phyloP scores from a whole-genome alignment of 2,888 invertebrate genomes.

The Drosophila stalkeri region DNA sequence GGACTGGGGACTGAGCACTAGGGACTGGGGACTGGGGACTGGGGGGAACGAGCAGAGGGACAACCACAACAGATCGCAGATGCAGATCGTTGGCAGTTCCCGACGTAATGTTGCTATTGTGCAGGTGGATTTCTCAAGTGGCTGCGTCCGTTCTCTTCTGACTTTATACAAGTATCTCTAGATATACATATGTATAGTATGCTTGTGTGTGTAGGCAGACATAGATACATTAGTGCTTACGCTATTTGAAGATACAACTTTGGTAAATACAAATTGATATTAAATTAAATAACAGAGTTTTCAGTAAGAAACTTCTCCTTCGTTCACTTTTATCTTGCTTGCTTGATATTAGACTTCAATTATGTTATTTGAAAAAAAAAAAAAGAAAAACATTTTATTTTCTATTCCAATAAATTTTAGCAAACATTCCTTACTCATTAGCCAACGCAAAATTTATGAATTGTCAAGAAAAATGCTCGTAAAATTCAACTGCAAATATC shows the following conservation, averaged over 20 bases:
- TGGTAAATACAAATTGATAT: not conserved
- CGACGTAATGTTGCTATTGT: conserved; percentile 36
- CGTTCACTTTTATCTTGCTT: not conserved
- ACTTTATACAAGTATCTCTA: conserved; percentile 17
- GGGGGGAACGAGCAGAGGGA: not conserved
- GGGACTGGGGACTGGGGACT: not conserved
- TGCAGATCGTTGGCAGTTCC: conserved; percentile 56
- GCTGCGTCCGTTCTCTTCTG: conserved; percentile 69
- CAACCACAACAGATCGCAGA: conserved; percentile 58
- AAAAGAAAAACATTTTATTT: conserved; percentile 1
- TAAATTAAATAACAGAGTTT: not conserved
- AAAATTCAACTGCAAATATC: conserved; percentile 43
- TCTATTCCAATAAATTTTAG: not conserved
- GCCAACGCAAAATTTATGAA: conserved; percentile 17
- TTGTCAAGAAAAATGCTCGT: conserved; percentile 34
- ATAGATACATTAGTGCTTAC: conserved; percentile 37
- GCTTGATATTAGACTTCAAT: not conserved
- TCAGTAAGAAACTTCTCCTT: not conserved
- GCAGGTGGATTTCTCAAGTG: conserved; percentile 82
- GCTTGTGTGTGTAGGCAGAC: conserved; percentile 16
- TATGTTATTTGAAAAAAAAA: conserved; percentile 3
- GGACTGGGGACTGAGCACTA: conserved; percentile 24
- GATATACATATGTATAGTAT: not conserved
- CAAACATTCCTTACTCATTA: conserved; percentile 36
- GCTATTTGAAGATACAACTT: conserved; percentile 21